Base-by-base conservation (phyloP, 1,140 invertebrate species). In the Manduca sexta region DNA sequence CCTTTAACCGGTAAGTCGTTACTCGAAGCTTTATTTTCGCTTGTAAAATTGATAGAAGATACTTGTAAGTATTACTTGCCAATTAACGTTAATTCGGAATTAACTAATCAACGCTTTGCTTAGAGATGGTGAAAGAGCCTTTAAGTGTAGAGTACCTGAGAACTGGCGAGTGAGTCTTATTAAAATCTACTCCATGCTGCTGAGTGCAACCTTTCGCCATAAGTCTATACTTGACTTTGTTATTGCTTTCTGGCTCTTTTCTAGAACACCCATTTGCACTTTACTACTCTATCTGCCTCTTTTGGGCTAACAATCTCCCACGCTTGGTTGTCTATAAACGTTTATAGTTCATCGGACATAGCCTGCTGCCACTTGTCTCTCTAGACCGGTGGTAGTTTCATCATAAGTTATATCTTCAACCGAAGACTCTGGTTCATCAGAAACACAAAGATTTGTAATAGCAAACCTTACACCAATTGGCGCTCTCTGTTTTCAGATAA, bases 171-270 rank as follows among this genome's bases (percentile, higher is more conserved):
- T 43, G 63, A 3, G 60, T 64, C 1, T 67, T 60, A 3, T 14
- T 14, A 33, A 44, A 64, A 12, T 76, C 64, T 1, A 65, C 17
- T 21, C 57, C 64, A 0, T 52, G 15, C 44, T 48, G 52, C 39
- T 67, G 66, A 2, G 54, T 52, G 33, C 41, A 67, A 37, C 60
- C 66, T 38, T 62, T 64, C 4, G 60, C 69, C 0, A 69, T 64
- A 10, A 69, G 26, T 45, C 69, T 54, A 52, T 56, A 61, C 1
- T 46, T 29, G n/a, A 60, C 47, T 14, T 10, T 48, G 51, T 58
- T 52, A 12, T 56, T 44, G 53, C 47, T 49, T 7, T 64, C 50
- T 6, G n/a, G 21, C 10, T 64, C n/a, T 64, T 42, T 52, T 60
- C 17, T 50, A 50, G 1, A 51, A 49, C 0, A 64, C 57, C 56